Evolutionary conservation across 1,140 invertebrate genomes (phyloP), one percentile per base, ranked within the genome.

Genomic region (Leptopilina clavipes): DNA sequence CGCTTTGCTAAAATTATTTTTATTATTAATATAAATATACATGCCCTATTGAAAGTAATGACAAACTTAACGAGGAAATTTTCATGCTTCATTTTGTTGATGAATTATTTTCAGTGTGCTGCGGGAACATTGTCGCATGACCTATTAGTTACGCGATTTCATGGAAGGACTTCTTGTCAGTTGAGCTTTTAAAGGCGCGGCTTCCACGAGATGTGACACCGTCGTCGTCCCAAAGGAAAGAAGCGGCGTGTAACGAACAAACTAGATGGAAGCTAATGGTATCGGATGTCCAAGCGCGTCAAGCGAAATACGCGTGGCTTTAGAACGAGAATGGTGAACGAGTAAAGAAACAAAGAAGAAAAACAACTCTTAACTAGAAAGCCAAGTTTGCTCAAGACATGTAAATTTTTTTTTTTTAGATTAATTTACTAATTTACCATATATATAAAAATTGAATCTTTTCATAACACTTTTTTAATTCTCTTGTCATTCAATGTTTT

Each of bases 251-350:
- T 65, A 65, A n/a, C 22, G 59, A 65, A 59, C 18, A 59, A 59
- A 65, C 59, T 65, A 65, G 59, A 25, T 65, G 59, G 59, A 65
- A 65, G 59, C 59, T 65, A 65, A 65, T 65, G 59, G 59, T 65
- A 65, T 65, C 59, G 59, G 59, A 65, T 65, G 59, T 65, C 59
- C 12, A 31, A 37, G 22, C 59, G 59, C 59, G 25, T 65, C 59
- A 65, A 65, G 59, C 59, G 11, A 22, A 25, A 65, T 65, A 65
- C 59, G 59, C 56, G 56, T 65, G 56, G 56, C 59, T 65, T 12
- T 7, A 40, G 37, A 22, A 31, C 22, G 25, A 65, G 22, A 65
- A 65, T 25, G 59, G 25, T 31, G 25, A 65, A 7, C 14, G 6
- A n/a, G 59, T 19, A 59, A 65, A 11, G 14, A 65, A 65, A 22